Conservation (phyloP, 2,888 invertebrate genomes). For the Eulithis testata region DNA sequence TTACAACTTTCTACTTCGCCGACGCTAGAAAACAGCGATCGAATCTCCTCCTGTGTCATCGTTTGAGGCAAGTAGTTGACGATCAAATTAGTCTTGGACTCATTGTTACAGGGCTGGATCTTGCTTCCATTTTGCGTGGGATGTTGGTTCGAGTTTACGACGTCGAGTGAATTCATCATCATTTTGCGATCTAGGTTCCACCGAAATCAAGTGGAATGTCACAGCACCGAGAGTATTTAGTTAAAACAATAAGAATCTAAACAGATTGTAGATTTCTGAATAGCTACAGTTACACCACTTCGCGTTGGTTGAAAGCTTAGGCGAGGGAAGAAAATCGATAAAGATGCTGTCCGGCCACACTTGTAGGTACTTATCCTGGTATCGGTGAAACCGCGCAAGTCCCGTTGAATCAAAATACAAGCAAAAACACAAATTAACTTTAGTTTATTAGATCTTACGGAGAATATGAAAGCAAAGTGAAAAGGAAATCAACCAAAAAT, state of each 20-base stretch:
- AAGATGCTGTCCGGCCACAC: slow-evolving; percentile 79
- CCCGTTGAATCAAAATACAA: slow-evolving; percentile 77
- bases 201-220: slow-evolving; percentile 64
- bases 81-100: slow-evolving; percentile 99
- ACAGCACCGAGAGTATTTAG: slow-evolving; percentile 59
- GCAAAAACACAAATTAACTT: slow-evolving; percentile 77
- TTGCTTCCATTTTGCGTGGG: slow-evolving; percentile 91
- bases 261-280: slow-evolving; percentile 66
- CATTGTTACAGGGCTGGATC: slow-evolving; percentile 89
- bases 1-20: slow-evolving; percentile 99
- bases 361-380: slow-evolving; percentile 73
- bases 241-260: slow-evolving; percentile 58
- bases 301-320: slow-evolving; percentile 84
- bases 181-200: slow-evolving; percentile 71
- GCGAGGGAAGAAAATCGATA: slow-evolving; percentile 85
- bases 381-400: slow-evolving; percentile 68
- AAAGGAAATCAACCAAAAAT: slow-evolving; percentile 85
- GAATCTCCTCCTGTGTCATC: slow-evolving; percentile 98
- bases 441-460: slow-evolving; percentile 81
- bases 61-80: slow-evolving; percentile 99
- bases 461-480: slow-evolving; percentile 82
- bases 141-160: slow-evolving; percentile 78
- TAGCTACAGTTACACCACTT: slow-evolving; percentile 74
- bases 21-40: slow-evolving; percentile 96
- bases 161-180: slow-evolving; percentile 83